phyloP scores from a whole-genome alignment of 2,113 vertebrate genomes.

The Himantopus leucocephalus region DNA sequence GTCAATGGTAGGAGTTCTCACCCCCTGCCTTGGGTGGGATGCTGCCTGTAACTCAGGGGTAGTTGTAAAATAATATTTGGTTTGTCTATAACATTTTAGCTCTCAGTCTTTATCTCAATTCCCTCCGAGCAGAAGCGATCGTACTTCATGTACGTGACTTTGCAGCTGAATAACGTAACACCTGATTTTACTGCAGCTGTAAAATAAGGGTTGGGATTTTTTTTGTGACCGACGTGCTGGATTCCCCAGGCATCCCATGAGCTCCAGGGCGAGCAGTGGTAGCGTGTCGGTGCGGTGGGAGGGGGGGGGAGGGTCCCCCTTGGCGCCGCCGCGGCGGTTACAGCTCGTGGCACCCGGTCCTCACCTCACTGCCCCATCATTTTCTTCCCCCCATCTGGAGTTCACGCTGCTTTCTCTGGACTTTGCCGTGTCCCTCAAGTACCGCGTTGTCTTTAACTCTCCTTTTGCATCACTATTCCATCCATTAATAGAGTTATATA shows the following conservation, averaged over 20 bases:
- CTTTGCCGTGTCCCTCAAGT: fast-evolving
- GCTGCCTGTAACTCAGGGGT: not conserved
- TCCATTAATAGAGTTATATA: no score
- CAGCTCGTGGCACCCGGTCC: not conserved
- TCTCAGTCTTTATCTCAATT: fast-evolving
- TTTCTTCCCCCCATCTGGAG: fast-evolving
- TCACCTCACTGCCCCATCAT: not conserved
- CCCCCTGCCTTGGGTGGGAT: not conserved
- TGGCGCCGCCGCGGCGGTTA: fast-evolving
- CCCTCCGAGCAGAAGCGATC: not conserved
- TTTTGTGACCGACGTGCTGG: fast-evolving
- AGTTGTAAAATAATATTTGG: not conserved
- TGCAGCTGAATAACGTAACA: not conserved
- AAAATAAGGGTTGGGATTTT: not conserved
- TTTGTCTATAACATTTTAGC: no score
- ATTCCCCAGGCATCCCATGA: fast-evolving
- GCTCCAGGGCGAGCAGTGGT: fast-evolving
- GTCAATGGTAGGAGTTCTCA: fast-evolving
- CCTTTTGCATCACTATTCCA: no score
- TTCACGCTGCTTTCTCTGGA: fast-evolving
- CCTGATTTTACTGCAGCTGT: not conserved
- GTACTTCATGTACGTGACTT: fast-evolving
- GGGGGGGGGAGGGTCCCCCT: not conserved
- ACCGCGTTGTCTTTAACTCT: fast-evolving
- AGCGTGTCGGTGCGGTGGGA: not conserved